Evolutionary conservation across 1,140 invertebrate genomes (phyloP).

Genomic region (Pinna nobilis): DNA sequence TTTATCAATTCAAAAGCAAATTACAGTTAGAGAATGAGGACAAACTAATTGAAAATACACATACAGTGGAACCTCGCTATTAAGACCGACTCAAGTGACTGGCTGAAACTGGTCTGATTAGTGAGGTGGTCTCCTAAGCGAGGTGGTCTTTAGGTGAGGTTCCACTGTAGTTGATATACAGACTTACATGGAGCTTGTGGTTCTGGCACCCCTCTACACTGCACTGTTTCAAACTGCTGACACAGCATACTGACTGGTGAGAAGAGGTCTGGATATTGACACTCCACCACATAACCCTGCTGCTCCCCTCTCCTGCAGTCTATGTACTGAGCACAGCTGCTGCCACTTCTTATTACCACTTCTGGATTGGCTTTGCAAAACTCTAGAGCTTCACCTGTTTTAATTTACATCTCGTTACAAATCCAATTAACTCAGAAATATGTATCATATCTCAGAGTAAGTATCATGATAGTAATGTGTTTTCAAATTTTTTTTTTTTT

Average conservation of each 20-base stretch:
- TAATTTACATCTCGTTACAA: no score
- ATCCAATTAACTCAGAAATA: no score
- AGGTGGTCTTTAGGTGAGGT: no score
- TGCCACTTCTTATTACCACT: conserved; percentile 34
- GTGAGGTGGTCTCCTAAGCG: no score
- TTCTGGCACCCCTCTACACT: conserved; percentile 43
- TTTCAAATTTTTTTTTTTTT: not conserved
- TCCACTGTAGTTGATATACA: not conserved
- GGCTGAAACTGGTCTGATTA: no score
- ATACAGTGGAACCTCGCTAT: no score
- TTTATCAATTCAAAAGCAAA: no score
- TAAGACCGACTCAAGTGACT: no score
- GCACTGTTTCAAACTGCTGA: conserved; percentile 44
- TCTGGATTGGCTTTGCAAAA: conserved; percentile 40
- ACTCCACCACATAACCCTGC: conserved; percentile 31
- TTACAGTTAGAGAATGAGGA: no score
- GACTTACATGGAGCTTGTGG: conserved; percentile 56
- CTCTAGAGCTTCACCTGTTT: conserved; percentile 29
- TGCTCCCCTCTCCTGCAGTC: conserved; percentile 22
- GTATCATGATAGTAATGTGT: no score
- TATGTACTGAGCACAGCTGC: conserved; percentile 47
- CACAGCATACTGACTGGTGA: conserved; percentile 34
- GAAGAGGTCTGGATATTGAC: conserved; percentile 46
- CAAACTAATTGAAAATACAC: not conserved
- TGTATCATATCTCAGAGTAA: no score